Percentiles rank a stretch among this genome's conserved stretches.
Evolutionary conservation across 1,140 invertebrate species (phyloP).

Genomic region (Lycorma delicatula): DNA sequence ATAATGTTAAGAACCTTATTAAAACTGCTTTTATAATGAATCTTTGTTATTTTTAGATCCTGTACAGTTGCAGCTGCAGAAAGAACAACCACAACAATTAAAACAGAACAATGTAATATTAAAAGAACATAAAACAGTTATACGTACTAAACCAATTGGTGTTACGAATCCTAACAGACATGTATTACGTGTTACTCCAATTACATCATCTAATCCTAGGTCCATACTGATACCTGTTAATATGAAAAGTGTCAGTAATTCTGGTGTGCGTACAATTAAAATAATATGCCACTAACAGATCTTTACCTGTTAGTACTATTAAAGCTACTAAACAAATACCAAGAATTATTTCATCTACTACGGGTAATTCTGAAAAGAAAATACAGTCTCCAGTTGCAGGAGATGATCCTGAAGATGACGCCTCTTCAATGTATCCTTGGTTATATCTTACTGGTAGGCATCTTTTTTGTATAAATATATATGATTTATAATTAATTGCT

Average conservation of each 20-base stretch:
- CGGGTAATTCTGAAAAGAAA: too few relatives aligned
- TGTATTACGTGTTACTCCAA: slow-evolving; percentile 23
- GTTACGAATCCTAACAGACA: neutral
- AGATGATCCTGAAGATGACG: neutral
- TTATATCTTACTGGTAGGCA: neutral
- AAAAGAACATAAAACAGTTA: too few relatives aligned
- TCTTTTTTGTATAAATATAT: neutral
- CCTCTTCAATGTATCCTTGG: neutral
- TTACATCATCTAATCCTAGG: slow-evolving; percentile 42
- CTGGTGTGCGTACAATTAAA: slow-evolving; percentile 55
- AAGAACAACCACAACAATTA: too few relatives aligned
- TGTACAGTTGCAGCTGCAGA: too few relatives aligned
- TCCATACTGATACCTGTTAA: slow-evolving; percentile 58
- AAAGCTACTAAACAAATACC: neutral
- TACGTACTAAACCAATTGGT: neutral
- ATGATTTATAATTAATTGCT: too few relatives aligned
- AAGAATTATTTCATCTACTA: too few relatives aligned
- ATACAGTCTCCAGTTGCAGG: too few relatives aligned
- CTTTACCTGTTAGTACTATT: slow-evolving; percentile 31
- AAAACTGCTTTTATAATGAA: too few relatives aligned
- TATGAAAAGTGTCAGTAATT: slow-evolving; percentile 38
- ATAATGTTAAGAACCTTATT: too few relatives aligned
- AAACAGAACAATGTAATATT: too few relatives aligned
- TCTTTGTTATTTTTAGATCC: too few relatives aligned
- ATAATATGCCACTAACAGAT: too few relatives aligned